Base-by-base conservation (phyloP, 2,888 invertebrate genomes). In the Eilema caniola region DNA sequence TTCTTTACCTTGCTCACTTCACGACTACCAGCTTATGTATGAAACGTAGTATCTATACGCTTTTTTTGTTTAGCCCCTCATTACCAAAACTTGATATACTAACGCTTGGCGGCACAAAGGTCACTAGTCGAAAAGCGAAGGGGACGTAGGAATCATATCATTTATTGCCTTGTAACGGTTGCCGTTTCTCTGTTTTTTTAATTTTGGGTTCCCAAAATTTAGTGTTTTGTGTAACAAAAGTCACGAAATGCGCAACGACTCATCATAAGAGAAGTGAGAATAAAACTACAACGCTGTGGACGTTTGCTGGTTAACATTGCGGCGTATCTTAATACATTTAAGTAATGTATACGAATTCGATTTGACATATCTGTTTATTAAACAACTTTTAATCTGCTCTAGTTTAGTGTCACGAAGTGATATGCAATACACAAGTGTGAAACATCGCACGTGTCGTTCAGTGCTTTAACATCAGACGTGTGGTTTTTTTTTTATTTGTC, bases 1-100 rank as follows among this genome's bases (percentile, higher is more conserved):
- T 81, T 83, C 76, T 84, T 84, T 83, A 75, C 81, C 78, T 88
- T 84, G 89, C 94, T 93, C 89, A 93, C 93, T 94, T 94, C 93
- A 92, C 88, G 81, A 82, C 83, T 85, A 78, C 86, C 83, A 79
- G 76, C 72, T 75, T 89, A 92, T 93, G 90, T 93, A 93, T 93
- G 93, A 92, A 92, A 88, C 91, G 88, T 93, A 93, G 89, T 93
- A 93, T 90, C 88, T 93, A 93, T 92, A 93, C 90, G 87, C 86
- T 83, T 85, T 85, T 90, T 90, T 91, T 93, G 91, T 93, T 92
- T 92, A 89, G 90, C 87, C 89, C 88, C 86, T 87, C 90, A 92
- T 91, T 92, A 92, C 90, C 88, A 88, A 91, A 91, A 88, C 86
- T 88, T 89, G 83, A 86, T 86, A 81, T 83, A 78, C 72, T 16